Percentiles rank a stretch among this genome's conserved stretches.
Conservation (phyloP, 2,888 invertebrate genomes). For the Drosophila incognita region DNA sequence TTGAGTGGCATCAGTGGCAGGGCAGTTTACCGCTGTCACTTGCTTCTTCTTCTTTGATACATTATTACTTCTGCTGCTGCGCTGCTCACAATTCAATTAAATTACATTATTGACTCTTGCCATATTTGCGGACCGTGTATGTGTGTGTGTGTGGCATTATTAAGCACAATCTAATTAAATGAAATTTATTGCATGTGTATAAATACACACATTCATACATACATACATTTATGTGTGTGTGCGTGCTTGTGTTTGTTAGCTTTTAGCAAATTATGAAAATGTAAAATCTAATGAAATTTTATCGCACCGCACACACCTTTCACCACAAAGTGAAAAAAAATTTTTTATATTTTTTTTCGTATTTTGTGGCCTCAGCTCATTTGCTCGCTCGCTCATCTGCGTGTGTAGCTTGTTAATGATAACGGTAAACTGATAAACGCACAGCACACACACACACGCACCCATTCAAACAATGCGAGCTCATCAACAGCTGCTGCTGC, state of each 20-base stretch:
- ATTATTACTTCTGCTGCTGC: constrained; percentile 36
- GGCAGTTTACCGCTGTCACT: constrained; percentile 48
- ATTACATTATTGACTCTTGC: constrained; percentile 68
- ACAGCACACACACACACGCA: constrained; percentile 15
- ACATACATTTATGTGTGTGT: neutral
- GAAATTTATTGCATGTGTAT: constrained; percentile 51
- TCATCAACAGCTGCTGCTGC: constrained; percentile 40
- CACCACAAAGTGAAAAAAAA: constrained; percentile 53
- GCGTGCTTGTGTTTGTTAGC: constrained; percentile 43
- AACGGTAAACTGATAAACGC: constrained; percentile 75
- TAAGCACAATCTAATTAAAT: constrained; percentile 78
- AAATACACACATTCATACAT: constrained; percentile 8
- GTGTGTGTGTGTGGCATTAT: constrained; percentile 60
- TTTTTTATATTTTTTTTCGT: constrained; percentile 47
- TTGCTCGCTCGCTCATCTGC: constrained; percentile 48
- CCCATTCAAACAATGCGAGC: constrained; percentile 50
- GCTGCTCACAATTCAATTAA: constrained; percentile 73
- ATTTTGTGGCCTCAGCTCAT: constrained; percentile 16
- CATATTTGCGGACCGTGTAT: constrained; percentile 17
- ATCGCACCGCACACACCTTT: constrained; percentile 71
- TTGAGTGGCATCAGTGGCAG: constrained; percentile 49
- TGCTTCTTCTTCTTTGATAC: constrained; percentile 10
- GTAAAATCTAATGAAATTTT: constrained; percentile 73
- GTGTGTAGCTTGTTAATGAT: constrained; percentile 74
- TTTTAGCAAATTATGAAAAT: constrained; percentile 77